These are phyloP conservation scores for Drosophila arizonae DNA, from an alignment of 1,140 invertebrate genomes.

Conservation along the genomic window DNA sequence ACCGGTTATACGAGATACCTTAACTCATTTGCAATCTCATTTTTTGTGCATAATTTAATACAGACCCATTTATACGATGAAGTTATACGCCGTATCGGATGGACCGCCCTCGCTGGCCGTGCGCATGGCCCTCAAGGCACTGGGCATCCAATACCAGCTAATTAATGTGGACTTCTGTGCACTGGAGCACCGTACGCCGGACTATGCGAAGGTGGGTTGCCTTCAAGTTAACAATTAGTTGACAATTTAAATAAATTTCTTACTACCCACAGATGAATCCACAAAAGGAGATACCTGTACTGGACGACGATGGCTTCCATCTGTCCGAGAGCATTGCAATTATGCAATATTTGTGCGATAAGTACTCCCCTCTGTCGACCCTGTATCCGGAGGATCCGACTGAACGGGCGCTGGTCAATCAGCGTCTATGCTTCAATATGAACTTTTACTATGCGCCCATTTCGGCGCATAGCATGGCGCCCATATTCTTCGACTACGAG, in stretches of 20 bases:
- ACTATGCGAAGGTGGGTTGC: slow-evolving; percentile 86
- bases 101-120: slow-evolving; percentile 90
- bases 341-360: slow-evolving; percentile 89
- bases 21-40: slow-evolving; percentile 13
- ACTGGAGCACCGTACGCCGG: slow-evolving; percentile 88
- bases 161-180: slow-evolving; percentile 87
- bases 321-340: slow-evolving; percentile 91
- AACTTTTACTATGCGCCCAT: slow-evolving; percentile 89
- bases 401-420: slow-evolving; percentile 88
- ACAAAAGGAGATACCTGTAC: slow-evolving; percentile 90
- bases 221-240: background rate
- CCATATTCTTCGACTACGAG: slow-evolving; percentile 89
- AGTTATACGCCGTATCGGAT: slow-evolving; percentile 88
- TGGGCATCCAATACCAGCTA: slow-evolving; percentile 86
- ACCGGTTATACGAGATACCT: slow-evolving; percentile 55
- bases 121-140: slow-evolving; percentile 86
- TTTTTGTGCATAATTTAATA: slow-evolving; percentile 19
- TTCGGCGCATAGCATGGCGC: slow-evolving; percentile 83
- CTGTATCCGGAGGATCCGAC: slow-evolving; percentile 88
- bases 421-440: slow-evolving; percentile 89
- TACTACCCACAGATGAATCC: slow-evolving; percentile 87
- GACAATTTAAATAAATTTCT: slow-evolving; percentile 12
- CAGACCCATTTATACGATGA: slow-evolving; percentile 84
- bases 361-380: slow-evolving; percentile 85
- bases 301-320: slow-evolving; percentile 89